Conservation (phyloP, 2,888 invertebrate genomes). For the Cylloceria caligata region DNA sequence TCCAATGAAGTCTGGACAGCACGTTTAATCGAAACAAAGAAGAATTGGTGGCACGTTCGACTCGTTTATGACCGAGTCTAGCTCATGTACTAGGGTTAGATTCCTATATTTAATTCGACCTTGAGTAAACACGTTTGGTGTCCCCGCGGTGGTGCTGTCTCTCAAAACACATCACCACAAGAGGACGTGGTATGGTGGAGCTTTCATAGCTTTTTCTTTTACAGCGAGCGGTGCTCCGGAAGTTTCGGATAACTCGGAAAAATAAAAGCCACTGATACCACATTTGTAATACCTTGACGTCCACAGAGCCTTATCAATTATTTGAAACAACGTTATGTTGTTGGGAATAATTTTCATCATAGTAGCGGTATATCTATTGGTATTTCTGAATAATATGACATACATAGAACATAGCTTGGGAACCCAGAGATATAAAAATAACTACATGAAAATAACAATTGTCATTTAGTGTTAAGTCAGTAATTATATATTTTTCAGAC, state of each 20-base stretch:
- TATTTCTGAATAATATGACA: too few species aligned
- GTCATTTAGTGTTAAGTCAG: too few species aligned
- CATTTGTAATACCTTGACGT: slow-evolving; percentile 2
- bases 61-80: background rate
- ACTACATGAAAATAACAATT: too few species aligned
- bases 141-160: background rate
- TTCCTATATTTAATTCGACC: slow-evolving; percentile 14
- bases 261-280: background rate
- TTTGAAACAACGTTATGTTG: background rate
- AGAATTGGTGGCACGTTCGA: background rate
- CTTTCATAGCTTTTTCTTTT: background rate
- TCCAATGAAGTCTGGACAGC: background rate
- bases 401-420: too few species aligned
- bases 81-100: background rate
- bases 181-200: background rate
- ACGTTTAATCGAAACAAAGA: background rate
- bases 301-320: slow-evolving; percentile 16
- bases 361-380: too few species aligned
- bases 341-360: too few species aligned
- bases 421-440: too few species aligned
- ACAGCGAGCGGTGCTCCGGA: background rate
- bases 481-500: too few species aligned
- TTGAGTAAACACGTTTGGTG: slow-evolving; percentile 26
- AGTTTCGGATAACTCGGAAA: slow-evolving; percentile 5
- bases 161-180: slow-evolving; percentile 8